These are phyloP conservation scores for Zaprionus capensis DNA, from an alignment of 1,140 invertebrate species.

Conservation along the genomic window DNA sequence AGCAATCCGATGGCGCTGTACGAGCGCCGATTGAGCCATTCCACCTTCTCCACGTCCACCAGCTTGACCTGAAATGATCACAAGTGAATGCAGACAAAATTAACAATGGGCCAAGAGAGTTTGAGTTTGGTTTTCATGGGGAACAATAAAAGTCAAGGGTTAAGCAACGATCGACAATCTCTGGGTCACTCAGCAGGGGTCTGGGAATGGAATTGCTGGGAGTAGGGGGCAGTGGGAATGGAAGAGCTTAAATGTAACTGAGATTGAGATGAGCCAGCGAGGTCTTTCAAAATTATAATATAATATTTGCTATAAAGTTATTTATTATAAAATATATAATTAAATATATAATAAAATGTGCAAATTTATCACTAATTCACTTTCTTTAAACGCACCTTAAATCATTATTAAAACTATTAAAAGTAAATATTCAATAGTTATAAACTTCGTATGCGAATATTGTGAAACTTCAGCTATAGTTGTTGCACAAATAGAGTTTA, in stretches of 20 bases:
- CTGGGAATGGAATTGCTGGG: conserved; percentile 34
- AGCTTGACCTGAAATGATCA: conserved; percentile 86
- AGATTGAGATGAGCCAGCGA: not conserved
- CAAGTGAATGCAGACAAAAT: conserved; percentile 46
- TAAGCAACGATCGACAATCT: conserved; percentile 43
- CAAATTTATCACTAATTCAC: no score
- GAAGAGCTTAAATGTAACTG: not conserved
- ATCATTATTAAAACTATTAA: not conserved
- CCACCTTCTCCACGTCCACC: conserved; percentile 88
- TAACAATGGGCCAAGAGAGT: conserved; percentile 40
- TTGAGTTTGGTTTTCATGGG: not conserved
- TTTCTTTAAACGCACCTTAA: no score
- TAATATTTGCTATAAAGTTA: not conserved
- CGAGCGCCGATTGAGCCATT: conserved; percentile 87
- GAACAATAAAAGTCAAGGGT: conserved; percentile 60
- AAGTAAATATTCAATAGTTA: not conserved
- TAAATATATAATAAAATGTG: no score
- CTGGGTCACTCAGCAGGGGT: conserved; percentile 47
- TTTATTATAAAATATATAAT: not conserved
- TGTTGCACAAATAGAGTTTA: not conserved
- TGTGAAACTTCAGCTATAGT: not conserved
- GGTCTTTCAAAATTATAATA: not conserved
- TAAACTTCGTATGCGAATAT: not conserved
- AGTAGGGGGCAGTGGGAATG: not conserved
- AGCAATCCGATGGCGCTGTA: conserved; percentile 86